Base-by-base conservation (phyloP, 2,888 invertebrate genomes). In the Caradrina clavipalpis region DNA sequence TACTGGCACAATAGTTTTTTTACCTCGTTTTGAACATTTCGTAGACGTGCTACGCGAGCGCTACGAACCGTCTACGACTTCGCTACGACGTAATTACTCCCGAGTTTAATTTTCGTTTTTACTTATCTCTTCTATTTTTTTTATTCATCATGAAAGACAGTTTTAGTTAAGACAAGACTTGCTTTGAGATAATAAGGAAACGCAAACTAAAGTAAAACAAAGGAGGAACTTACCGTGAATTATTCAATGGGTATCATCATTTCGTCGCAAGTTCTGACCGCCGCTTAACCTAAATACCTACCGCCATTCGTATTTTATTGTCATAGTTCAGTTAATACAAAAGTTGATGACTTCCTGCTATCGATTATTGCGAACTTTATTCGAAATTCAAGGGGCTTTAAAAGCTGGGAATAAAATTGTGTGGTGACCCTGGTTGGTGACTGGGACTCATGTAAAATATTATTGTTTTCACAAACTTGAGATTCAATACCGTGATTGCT, bases 331-430 rank as follows among this genome's bases (percentile, higher is more conserved):
- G 86, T 88, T 87, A 89, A 89, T 89, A 90, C 84, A 88, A 89
- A 91, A 92, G 87, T 91, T 89, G 69, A 76, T 63, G 84, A 87
- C 86, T 87, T 87, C 51, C 64, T 72, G 78, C 84, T 86, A 89
- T 89, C 91, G 91, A 92, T 91, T 92, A 89, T 89, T 87, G 85
- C 83, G 82, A 92, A 91, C 80, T 90, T 89, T 81, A 57, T 61
- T 55, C 72, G 76, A 83, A 88, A 85, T 89, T 88, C 86, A 77
- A 81, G 83, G 76, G 78, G 84, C 77, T 86, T 89, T 90, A 89
- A 88, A 91, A 90, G 87, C 88, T 88, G 69, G 66, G 81, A 84
- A 87, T 88, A 87, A 90, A 90, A 90, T 92, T 88, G 89, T 84
- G 87, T 86, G 87, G 88, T 85, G 15, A 26, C 81, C 81, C 69